Conservation (phyloP, 2,113 vertebrate genomes). For the rabbit (Oryctolagus cuniculus) region mOryCun1.1 NC_091444.1:23931501-23932000, state of each 20-base stretch:
- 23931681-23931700: neutral
- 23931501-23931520: neutral
- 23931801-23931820: conserved; percentile 23
- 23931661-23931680: neutral
- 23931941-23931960: neutral
- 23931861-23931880: conserved; percentile 20
- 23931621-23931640: neutral
- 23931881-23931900: neutral
- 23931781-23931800: neutral
- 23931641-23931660: neutral
- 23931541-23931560: neutral
- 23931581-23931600: neutral
- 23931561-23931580: neutral
- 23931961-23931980: neutral
- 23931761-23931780: neutral
- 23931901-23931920: neutral
- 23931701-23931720: neutral
- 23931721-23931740: neutral
- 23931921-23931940: neutral
- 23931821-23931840: neutral
- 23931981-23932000: neutral
- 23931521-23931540: neutral
- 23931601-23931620: neutral
- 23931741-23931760: neutral
- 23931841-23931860: neutral